Percentiles rank a stretch among this genome's conserved stretches.
phyloP scores from a whole-genome alignment of 2,888 invertebrate species.

The Stenotaenia linearis region DNA sequence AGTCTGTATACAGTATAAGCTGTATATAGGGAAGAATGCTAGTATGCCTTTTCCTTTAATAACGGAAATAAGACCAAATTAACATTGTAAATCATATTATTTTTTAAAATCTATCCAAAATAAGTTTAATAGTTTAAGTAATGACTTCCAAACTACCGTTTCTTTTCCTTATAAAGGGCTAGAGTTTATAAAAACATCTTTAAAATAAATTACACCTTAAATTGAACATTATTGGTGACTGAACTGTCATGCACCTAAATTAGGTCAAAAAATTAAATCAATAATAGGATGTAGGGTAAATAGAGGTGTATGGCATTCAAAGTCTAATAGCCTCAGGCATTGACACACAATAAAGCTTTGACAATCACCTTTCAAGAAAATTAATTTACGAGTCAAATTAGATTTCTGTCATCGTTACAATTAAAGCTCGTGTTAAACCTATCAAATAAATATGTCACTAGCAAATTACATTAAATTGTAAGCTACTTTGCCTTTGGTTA shows the following conservation, averaged over 20 bases:
- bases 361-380: neutral
- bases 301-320: slow-evolving; percentile 18
- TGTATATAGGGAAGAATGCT: too few relatives aligned
- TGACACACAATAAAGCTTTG: neutral
- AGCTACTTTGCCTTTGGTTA: neutral
- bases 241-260: slow-evolving; percentile 5
- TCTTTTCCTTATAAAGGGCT: neutral
- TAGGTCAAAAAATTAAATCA: slow-evolving; percentile 24
- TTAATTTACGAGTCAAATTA: neutral
- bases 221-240: slow-evolving; percentile 17
- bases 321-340: neutral
- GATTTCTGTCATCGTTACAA: neutral
- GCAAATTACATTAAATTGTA: too few relatives aligned
- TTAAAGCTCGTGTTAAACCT: too few relatives aligned
- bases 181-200: neutral
- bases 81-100: too few relatives aligned
- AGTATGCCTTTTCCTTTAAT: too few relatives aligned
- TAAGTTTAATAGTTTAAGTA: neutral
- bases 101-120: too few relatives aligned
- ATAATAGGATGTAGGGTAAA: slow-evolving; percentile 20
- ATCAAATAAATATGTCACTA: too few relatives aligned
- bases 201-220: neutral
- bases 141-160: neutral
- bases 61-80: too few relatives aligned
- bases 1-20: too few relatives aligned